Base-by-base conservation (phyloP, 2,888 invertebrate species). In the Acanthosepion esculentum region DNA sequence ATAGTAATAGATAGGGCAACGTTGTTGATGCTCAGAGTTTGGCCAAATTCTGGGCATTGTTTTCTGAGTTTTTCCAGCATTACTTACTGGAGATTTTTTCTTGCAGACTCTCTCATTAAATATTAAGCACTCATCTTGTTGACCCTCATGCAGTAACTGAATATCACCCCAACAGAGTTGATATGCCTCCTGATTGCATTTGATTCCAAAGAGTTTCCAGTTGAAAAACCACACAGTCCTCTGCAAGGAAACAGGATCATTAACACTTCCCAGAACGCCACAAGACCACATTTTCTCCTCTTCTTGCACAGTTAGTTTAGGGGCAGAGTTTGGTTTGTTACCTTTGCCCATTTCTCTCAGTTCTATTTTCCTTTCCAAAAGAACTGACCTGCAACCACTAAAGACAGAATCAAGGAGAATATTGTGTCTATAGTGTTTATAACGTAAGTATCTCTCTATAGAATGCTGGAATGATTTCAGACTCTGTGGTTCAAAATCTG, bases 401-500 rank as follows among this genome's bases (percentile, higher is more conserved):
- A 96, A 96, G 48, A 95, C 95, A 33, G 94, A 95, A 94, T 96
- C 96, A 92, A 96, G 96, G 7, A 96, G 96, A 26, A 96, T 95
- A 0, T 96, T 96, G 15, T 95, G 94, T 2, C 96, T 96, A 94
- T 96, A 96, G 94, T 96, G 95, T 91, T 96, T 96, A 50, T 96
- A 95, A 93, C 96, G 95, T 15, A 96, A 95, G 91, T 96, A 96
- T 20, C 96, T 95, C 94, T 96, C 96, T 23, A 96, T 96, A 93
- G 96, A 96, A 50, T 96, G 96, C 55, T 96, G 95, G 96, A 96
- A 96, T 1, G 96, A 96, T 26, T 96, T 95, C 48, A 96, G 94
- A 94, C 96, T 96, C 26, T 96, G 96, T 0, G 96, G 96, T 95
- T 96, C 96, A 94, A 96, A 96, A 23, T 96, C 96, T 92, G 96